A percentile compares a stretch with the other conserved stretches of the same genome.
These are phyloP conservation scores for Lampropteryx suffumata DNA, from an alignment of 2,888 invertebrate genomes.

Conservation along the genomic window DNA sequence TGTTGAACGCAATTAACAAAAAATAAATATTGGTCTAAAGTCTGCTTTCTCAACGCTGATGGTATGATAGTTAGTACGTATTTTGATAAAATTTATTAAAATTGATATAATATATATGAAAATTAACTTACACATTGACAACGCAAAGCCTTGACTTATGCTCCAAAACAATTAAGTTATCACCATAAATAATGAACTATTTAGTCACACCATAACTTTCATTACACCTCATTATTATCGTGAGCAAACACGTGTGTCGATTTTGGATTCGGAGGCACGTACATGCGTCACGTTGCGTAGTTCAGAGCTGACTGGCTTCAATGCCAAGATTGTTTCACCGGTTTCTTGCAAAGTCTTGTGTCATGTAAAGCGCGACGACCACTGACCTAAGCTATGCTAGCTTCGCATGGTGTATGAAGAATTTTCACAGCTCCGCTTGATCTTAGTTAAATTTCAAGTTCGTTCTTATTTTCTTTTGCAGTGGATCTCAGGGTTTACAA, in stretches of 20 bases:
- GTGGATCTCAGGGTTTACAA: too few relatives aligned
- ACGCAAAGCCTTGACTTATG: constrained; percentile 4
- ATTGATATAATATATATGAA: not conserved
- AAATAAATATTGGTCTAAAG: too few relatives aligned
- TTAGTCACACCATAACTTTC: constrained; percentile 21
- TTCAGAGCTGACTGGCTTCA: constrained; percentile 49
- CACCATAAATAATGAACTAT: constrained; percentile 12
- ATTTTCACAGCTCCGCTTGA: too few relatives aligned
- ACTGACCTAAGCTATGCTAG: not conserved
- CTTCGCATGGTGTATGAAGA: not conserved
- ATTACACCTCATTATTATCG: constrained; percentile 32
- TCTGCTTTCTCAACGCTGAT: too few relatives aligned
- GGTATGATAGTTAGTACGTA: too few relatives aligned
- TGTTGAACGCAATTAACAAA: too few relatives aligned
- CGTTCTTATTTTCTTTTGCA: too few relatives aligned
- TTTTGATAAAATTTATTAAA: too few relatives aligned
- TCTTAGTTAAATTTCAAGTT: too few relatives aligned
- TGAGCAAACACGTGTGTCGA: constrained; percentile 43
- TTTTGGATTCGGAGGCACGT: constrained; percentile 10
- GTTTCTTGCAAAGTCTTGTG: constrained; percentile 61
- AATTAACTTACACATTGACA: constrained; percentile 29
- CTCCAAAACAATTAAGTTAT: constrained; percentile 3
- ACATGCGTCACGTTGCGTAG: constrained; percentile 39
- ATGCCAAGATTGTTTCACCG: constrained; percentile 46
- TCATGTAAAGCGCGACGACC: constrained; percentile 39